These are phyloP conservation scores for Lasioglossum pauxillum DNA, from an alignment of 2,888 invertebrate genomes.

Conservation along the genomic window DNA sequence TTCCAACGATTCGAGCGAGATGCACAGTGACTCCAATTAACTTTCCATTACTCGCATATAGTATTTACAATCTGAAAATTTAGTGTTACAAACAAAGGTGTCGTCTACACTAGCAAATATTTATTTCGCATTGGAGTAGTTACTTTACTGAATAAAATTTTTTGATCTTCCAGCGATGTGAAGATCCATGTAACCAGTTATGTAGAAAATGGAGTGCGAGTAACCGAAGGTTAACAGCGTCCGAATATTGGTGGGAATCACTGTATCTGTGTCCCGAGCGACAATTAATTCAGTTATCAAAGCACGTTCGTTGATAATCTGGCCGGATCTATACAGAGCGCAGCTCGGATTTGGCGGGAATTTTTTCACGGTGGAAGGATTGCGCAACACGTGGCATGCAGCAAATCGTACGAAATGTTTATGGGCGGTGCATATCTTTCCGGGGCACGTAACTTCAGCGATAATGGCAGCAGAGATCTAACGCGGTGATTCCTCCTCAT, in stretches of 20 bases:
- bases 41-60: too few species aligned
- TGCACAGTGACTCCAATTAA: neutral
- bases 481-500: slow-evolving; percentile 23
- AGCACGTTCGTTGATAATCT: neutral
- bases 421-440: slow-evolving; percentile 26
- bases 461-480: slow-evolving; percentile 39
- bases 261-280: neutral
- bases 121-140: too few species aligned
- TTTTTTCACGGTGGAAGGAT: slow-evolving; percentile 9
- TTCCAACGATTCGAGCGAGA: neutral
- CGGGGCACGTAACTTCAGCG: slow-evolving; percentile 43
- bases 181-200: too few species aligned
- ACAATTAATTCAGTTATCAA: neutral
- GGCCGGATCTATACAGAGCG: neutral
- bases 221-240: too few species aligned
- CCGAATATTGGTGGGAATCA: too few species aligned
- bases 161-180: too few species aligned
- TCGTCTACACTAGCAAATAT: too few species aligned
- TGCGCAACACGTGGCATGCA: slow-evolving; percentile 30
- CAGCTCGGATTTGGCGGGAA: slow-evolving; percentile 7
- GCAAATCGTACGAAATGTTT: slow-evolving; percentile 30
- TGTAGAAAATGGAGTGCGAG: too few species aligned
- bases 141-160: too few species aligned
- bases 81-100: too few species aligned
- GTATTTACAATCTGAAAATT: too few species aligned